These are phyloP conservation scores for Caenorhabditis plicata DNA, from an alignment of 2,888 invertebrate species.

Conservation along the genomic window DNA sequence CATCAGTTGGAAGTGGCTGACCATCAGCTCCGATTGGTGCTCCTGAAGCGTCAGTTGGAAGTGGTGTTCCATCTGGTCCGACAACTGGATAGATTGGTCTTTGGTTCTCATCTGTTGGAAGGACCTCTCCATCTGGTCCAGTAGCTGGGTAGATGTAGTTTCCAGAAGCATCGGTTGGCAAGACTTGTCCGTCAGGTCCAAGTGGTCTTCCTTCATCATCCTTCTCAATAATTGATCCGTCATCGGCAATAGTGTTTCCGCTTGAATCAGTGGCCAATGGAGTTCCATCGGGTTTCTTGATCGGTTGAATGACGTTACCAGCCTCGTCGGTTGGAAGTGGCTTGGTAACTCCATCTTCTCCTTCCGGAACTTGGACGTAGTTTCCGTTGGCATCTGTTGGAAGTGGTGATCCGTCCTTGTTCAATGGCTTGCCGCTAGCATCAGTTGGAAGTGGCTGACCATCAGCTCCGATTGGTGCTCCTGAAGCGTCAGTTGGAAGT, in stretches of 20 bases:
- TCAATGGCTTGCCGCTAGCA: conserved; percentile 33
- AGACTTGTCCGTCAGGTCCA: conserved; percentile 11
- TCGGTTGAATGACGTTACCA: conserved; percentile 19
- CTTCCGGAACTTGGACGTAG: conserved; percentile 16
- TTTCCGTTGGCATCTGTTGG: conserved; percentile 29
- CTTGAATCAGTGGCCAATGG: conserved; percentile 16
- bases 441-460: conserved; percentile 43
- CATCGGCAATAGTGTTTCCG: conserved; percentile 10
- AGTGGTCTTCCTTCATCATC: conserved; percentile 13
- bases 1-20: conserved; percentile 22
- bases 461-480: conserved; percentile 23
- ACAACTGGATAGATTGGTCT: conserved; percentile 10
- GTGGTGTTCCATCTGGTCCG: conserved; percentile 30
- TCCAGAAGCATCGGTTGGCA: conserved; percentile 26
- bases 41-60: conserved; percentile 27
- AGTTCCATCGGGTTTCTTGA: conserved; percentile 14
- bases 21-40: conserved; percentile 29
- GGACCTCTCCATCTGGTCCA: conserved; percentile 19
- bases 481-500: conserved; percentile 34
- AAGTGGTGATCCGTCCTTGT: conserved; percentile 32
- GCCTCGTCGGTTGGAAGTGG: conserved; percentile 28
- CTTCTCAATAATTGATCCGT: conserved; percentile 3
- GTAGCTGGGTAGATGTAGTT: conserved; percentile 5
- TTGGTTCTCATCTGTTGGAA: conserved; percentile 24
- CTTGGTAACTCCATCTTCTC: conserved; percentile 21